Conservation (phyloP, 2,888 invertebrate genomes). For the Caradrina kadenii region DNA sequence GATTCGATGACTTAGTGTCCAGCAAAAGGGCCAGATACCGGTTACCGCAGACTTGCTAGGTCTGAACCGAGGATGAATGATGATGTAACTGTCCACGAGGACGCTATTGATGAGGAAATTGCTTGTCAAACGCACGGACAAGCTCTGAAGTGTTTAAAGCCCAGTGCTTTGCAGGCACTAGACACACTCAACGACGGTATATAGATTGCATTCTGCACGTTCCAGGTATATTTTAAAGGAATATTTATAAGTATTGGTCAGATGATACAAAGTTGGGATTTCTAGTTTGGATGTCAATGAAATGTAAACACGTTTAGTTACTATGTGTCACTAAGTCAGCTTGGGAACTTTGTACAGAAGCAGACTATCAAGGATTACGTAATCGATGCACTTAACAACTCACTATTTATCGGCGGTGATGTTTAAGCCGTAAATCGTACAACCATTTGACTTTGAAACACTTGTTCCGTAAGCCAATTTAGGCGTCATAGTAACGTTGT, state of each 20-base stretch:
- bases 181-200: not conserved
- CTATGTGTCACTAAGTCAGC: conserved; percentile 11
- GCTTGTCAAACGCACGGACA: conserved; percentile 29
- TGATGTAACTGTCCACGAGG: not conserved
- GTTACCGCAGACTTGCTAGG: conserved; percentile 5
- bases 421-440: conserved; percentile 35
- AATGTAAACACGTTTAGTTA: conserved; percentile 10
- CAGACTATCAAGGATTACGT: conserved; percentile 26
- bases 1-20: conserved; percentile 3
- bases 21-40: conserved; percentile 1
- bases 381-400: conserved; percentile 18
- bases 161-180: not conserved
- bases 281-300: conserved; percentile 15
- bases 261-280: conserved; percentile 9
- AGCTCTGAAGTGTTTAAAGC: conserved; percentile 6
- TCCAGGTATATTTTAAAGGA: not conserved
- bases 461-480: conserved; percentile 12
- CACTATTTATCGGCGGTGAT: conserved; percentile 22
- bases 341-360: conserved; percentile 7
- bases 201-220: conserved; percentile 2
- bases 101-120: conserved; percentile 37
- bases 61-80: not conserved
- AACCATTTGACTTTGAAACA: conserved; percentile 23
- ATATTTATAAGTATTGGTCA: conserved; percentile 1
- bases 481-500: not conserved